These are phyloP conservation scores for Vulpes vulpes DNA, from an alignment of 2,113 vertebrate species.

Conservation along the genomic window DNA sequence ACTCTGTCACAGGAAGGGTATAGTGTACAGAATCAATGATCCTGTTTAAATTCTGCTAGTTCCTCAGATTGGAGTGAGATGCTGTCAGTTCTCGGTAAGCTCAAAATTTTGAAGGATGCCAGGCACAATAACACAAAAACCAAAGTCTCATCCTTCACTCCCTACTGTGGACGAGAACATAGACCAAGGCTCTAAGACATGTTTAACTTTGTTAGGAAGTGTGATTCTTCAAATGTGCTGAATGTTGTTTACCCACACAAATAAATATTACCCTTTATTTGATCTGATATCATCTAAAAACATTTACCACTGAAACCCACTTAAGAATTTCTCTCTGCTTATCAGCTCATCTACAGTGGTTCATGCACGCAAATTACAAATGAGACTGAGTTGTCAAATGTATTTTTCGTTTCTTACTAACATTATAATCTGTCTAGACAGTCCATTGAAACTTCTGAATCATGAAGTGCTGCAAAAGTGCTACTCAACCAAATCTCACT, in stretches of 20 bases:
- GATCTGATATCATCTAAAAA: constrained; percentile 81
- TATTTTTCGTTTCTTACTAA: constrained; percentile 72
- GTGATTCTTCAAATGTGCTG: constrained; percentile 81
- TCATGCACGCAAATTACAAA: constrained; percentile 69
- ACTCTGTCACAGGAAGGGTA: constrained; percentile 75
- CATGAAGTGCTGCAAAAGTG: constrained; percentile 53
- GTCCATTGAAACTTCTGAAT: constrained; percentile 66
- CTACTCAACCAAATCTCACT: constrained; percentile 11
- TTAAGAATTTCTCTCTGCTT: constrained; percentile 75
- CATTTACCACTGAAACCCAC: constrained; percentile 71
- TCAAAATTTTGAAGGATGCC: constrained; percentile 75
- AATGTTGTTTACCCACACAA: constrained; percentile 75
- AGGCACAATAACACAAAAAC: constrained; percentile 66
- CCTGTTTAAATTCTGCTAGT: constrained; percentile 61
- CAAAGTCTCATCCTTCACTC: constrained; percentile 74
- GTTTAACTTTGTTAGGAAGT: constrained; percentile 82
- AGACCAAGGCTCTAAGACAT: constrained; percentile 84
- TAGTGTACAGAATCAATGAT: constrained; percentile 60
- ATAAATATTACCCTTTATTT: constrained; percentile 78
- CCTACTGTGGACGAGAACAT: constrained; percentile 77
- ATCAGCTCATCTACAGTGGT: constrained; percentile 69
- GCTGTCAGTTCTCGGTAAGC: constrained; percentile 69
- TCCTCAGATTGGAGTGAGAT: constrained; percentile 21
- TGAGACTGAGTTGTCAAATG: constrained; percentile 75
- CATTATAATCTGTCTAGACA: constrained; percentile 75